Conservation (phyloP, 2,888 invertebrate species). For the Stenoptilia bipunctidactyla region DNA sequence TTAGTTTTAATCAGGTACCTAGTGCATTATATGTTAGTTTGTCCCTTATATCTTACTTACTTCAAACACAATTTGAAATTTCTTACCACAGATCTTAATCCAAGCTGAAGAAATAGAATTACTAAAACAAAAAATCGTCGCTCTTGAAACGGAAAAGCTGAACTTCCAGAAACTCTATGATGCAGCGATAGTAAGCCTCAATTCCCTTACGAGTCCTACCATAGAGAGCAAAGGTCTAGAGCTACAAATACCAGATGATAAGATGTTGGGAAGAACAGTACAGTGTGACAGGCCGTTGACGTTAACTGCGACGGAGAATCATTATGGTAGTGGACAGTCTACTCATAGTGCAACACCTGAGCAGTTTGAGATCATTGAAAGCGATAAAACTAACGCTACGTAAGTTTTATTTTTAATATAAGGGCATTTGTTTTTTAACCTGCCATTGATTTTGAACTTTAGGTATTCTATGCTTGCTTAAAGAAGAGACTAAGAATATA, state of each 20-base stretch:
- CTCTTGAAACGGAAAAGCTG: constrained; percentile 69
- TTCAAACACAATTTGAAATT: too few relatives aligned
- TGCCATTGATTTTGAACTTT: too few relatives aligned
- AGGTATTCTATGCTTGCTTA: too few relatives aligned
- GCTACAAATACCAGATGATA: constrained; percentile 42
- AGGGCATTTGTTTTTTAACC: too few relatives aligned
- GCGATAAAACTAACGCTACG: constrained; percentile 54
- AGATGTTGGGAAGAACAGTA: constrained; percentile 15
- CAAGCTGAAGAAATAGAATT: constrained; percentile 69
- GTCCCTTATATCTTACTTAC: too few relatives aligned
- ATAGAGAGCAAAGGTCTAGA: constrained; percentile 45
- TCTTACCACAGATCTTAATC: constrained; percentile 37
- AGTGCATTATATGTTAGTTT: too few relatives aligned
- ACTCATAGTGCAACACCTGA: constrained; percentile 72
- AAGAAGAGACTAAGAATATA: too few relatives aligned
- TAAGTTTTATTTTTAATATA: constrained; percentile 29
- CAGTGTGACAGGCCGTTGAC: constrained; percentile 35
- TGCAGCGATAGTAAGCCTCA: constrained; percentile 59
- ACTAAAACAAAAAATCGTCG: constrained; percentile 64
- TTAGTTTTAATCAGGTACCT: neutral
- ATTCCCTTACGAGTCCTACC: constrained; percentile 54
- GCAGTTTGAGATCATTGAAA: constrained; percentile 75
- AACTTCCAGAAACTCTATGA: constrained; percentile 69
- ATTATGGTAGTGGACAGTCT: constrained; percentile 61
- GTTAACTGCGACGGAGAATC: constrained; percentile 55